These are phyloP conservation scores for Pseudoatta argentina DNA, from an alignment of 1,140 invertebrate genomes.

Conservation along the genomic window DNA sequence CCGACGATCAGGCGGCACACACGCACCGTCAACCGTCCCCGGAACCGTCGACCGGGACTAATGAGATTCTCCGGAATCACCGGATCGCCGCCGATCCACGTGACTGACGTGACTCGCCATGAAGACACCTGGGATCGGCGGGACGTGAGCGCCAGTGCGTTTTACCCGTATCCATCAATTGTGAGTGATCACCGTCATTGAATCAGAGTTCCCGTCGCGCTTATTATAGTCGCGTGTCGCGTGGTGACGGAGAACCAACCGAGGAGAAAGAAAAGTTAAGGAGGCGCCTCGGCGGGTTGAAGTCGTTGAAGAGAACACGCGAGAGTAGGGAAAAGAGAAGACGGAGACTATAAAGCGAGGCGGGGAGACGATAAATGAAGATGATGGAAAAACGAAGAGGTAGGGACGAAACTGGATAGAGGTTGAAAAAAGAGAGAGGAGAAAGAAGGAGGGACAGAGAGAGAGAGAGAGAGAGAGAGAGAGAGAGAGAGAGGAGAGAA, in stretches of 20 bases:
- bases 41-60: constrained; percentile 3
- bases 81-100: constrained; percentile 51
- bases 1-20: constrained; percentile 61
- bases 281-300: constrained; percentile 48
- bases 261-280: constrained; percentile 51
- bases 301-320: background rate
- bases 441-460: constrained; percentile 60
- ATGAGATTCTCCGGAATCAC: constrained; percentile 60
- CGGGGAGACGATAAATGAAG: background rate
- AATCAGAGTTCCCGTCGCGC: background rate
- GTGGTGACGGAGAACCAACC: constrained; percentile 1
- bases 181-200: background rate
- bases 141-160: background rate
- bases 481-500: constrained; percentile 52
- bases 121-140: constrained; percentile 30
- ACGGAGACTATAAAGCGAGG: background rate
- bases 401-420: constrained; percentile 35
- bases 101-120: constrained; percentile 64
- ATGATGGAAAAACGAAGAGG: constrained; percentile 45
- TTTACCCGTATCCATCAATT: constrained; percentile 49
- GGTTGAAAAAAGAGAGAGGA: constrained; percentile 28
- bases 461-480: constrained; percentile 34
- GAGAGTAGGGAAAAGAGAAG: constrained; percentile 45
- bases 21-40: background rate
- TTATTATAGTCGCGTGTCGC: constrained; percentile 5